These are phyloP conservation scores for Drosophila nigricruria DNA, from an alignment of 2,888 invertebrate genomes.

Conservation along the genomic window DNA sequence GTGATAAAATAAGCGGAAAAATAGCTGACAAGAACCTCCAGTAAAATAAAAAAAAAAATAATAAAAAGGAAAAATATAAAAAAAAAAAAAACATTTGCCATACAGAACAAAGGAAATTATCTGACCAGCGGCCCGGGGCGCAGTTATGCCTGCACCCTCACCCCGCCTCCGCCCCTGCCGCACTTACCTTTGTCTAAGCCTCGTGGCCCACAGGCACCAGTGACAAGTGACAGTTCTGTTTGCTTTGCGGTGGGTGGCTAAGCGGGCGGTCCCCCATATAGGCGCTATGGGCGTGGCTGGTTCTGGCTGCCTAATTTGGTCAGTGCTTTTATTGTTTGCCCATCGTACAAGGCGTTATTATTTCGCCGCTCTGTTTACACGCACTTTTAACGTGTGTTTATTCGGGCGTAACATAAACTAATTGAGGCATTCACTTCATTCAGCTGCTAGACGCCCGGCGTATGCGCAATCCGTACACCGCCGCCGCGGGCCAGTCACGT, in stretches of 20 bases:
- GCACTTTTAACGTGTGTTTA: conserved; percentile 79
- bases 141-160: conserved; percentile 1
- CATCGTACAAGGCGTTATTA: conserved; percentile 61
- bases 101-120: conserved; percentile 76
- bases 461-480: conserved; percentile 59
- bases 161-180: background rate
- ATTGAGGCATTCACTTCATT: conserved; percentile 67
- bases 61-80: conserved; percentile 27
- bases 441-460: conserved; percentile 40
- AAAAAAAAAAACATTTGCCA: conserved; percentile 55
- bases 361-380: conserved; percentile 68
- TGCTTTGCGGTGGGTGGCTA: conserved; percentile 46
- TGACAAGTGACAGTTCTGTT: conserved; percentile 77
- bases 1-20: conserved; percentile 78
- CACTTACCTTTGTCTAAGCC: conserved; percentile 38
- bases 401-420: conserved; percentile 70
- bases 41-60: conserved; percentile 13
- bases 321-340: conserved; percentile 63
- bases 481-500: conserved; percentile 66
- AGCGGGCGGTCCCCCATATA: background rate
- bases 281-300: conserved; percentile 10
- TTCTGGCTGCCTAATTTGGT: conserved; percentile 68
- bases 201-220: conserved; percentile 43
- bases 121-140: conserved; percentile 63
- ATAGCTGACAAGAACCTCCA: conserved; percentile 63